Base-by-base conservation (phyloP, 2,113 vertebrate species). In the Microtus richardsoni region DNA sequence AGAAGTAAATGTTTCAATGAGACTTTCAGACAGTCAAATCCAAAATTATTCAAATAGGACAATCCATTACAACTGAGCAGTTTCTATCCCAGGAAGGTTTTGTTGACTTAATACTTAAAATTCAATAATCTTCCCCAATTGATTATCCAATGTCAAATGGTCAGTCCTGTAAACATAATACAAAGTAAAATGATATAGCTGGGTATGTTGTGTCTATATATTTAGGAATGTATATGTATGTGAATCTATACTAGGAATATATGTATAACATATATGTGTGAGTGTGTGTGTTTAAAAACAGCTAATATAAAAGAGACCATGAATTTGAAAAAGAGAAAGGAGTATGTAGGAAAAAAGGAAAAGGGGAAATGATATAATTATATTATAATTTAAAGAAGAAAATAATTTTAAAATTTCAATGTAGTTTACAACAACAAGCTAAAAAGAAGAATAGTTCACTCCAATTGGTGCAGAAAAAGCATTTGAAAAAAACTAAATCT, bases 401-500 rank as follows among this genome's bases (percentile, higher is more conserved):
- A 85, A 47, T 68, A 13, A 68, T 49, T 64, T 85, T 36, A 85
- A 47, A 68, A 85, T 22, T 13, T 41, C 41, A 90, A 26, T 80
- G 13, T 44, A 95, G 71, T 88, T 94, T 17, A 77, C 8, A 39
- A 86, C 88, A 88, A 89, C 33, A 91, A 95, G 83, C 10, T 64
- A 85, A 88, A 91, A 79, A 58, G 17, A n/a, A 71, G 47, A 80
- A 80, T 19, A n/a, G 39, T 28, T 22, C 17, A n/a, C 26, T 87
- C 47, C 41, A 71, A 52, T 10, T 93, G 66, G 39, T 62, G 16
- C 75, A 82, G 75, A 49, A 70, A 93, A 52, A 19, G 82, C 84
- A 88, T 28, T 88, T 94, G 58, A 44, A 85, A 83, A 87, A 92
- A 88, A 85, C 70, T 33, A 96, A 92, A 71, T 39, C 41, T 88